Base-by-base conservation (phyloP, 2,797 vertebrate genomes). In the Hirundo rustica region DNA sequence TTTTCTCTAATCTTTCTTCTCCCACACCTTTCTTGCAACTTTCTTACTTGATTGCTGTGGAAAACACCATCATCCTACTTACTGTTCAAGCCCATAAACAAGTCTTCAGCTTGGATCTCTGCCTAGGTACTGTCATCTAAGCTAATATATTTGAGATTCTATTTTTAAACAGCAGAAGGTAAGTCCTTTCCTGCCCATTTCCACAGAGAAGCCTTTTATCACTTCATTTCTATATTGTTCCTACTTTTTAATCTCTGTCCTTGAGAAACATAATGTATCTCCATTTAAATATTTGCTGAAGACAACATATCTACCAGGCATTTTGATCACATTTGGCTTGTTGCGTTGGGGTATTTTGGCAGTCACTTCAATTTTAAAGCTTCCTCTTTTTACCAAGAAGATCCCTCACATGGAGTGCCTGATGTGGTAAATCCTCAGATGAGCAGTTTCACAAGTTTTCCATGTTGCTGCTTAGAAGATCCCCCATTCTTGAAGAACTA, bases 1-100 rank as follows among this genome's bases (percentile, higher is more conserved):
- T 94, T 94, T 96, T 78, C 89, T 96, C 94, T 96, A 94, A 95
- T 96, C 92, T 96, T 95, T 95, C 72, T 82, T 93, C 95, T 93
- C 92, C 92, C 80, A 95, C 93, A 87, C 51, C 30, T 88, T 92
- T 16, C 45, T 38, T 85, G 83, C 25, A 71, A 87, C 53, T 79
- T 89, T 93, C 55, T 82, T 84, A 55, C 50, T 78, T 96, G 90
- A 95, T 85, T 82, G 75, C 74, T 89, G 88, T 82, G 88, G 88
- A 95, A 96, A 96, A 95, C 80, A 96, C 77, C 74, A 92, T 94
- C 77, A 95, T 92, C 93, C 96, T 95, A 94, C 88, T 95, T 96
- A 95, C 74, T 13, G 71, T 85, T 96, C 67, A 82, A 95, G 64
- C 53, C 95, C 80, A 95, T 85, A 95, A 96, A 96, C 92, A 96